These are phyloP conservation scores for Rhinichthys klamathensis DNA, from an alignment of 2,113 vertebrate genomes.

Conservation along the genomic window DNA sequence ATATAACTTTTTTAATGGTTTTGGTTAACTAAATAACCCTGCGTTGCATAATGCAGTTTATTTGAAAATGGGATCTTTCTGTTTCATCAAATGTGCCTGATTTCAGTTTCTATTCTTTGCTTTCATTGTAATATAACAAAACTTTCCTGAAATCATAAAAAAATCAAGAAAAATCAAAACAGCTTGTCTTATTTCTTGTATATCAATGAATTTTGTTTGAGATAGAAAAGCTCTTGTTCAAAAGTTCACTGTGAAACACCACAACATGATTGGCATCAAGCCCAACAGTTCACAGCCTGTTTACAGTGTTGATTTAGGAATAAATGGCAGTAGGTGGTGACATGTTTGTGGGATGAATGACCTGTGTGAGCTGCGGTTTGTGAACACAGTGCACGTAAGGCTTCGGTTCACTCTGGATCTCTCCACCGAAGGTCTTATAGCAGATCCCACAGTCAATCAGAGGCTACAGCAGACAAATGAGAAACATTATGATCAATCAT, in stretches of 20 bases:
- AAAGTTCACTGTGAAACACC: not conserved
- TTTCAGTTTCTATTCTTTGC: not conserved
- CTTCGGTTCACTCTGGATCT: conserved; percentile 59
- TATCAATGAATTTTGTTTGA: not conserved
- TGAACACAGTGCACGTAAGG: conserved; percentile 77
- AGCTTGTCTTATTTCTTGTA: too few relatives aligned
- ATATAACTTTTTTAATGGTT: too few relatives aligned
- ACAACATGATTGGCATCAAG: not conserved
- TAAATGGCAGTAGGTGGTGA: not conserved
- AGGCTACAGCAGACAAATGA: conserved; percentile 64
- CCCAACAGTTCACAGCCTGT: not conserved
- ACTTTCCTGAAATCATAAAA: too few relatives aligned
- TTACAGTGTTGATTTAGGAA: not conserved
- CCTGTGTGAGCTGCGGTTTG: conserved; percentile 70
- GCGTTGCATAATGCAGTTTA: not conserved
- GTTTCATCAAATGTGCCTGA: not conserved
- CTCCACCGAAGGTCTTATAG: conserved; percentile 64
- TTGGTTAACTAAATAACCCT: too few relatives aligned
- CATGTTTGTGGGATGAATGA: conserved; percentile 36
- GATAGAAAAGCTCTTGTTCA: not conserved
- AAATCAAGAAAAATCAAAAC: too few relatives aligned
- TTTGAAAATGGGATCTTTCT: not conserved
- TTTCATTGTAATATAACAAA: not conserved
- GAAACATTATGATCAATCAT: not conserved
- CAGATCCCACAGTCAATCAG: conserved; percentile 76